Evolutionary conservation across 2,888 invertebrate genomes (phyloP), one percentile per base, ranked within the genome.

Genomic region (Mythimna vitellina): DNA sequence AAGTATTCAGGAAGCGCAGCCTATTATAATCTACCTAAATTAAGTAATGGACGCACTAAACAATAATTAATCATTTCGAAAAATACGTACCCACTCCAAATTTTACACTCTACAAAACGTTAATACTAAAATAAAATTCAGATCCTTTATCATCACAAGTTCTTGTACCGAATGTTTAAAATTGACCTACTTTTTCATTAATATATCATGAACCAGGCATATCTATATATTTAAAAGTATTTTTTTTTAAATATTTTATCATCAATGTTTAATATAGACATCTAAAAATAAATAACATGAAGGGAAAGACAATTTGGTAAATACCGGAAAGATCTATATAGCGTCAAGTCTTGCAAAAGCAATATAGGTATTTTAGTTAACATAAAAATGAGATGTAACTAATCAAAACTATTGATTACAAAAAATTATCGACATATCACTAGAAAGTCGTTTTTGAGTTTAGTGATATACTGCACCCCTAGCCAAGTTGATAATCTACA

Each of bases 41-140:
- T 53, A 76, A 46, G n/a, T 38, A 68, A 68, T 54, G 77, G 77
- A 77, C 77, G 53, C 29, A 29, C 14, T 69, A 49, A 60, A 29
- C 0, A 69, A 58, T 38, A 12, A 49, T 25, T 1, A 25, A 29
- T 35, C 22, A 22, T 51, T 20, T 42, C 12, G 7, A 53, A 68
- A 73, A 76, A 76, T 58, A 67, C 66, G 32, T 58, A 53, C n/a
- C 9, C 29, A 66, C 8, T 51, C 3, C 12, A 32, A 9, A n/a
- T 25, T 12, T 14, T 56, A 63, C 0, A 38, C 4, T 35, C n/a
- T 56, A 67, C 1, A 7, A 12, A 17, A 46, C 1, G 8, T 29
- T 57, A 78, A 12, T 14, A 49, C 17, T 12, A 49, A 72, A 78
- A 22, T 53, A 38, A 42, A 38, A 64, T 42, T 71, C 38, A 35